phyloP scores from a whole-genome alignment of 2,113 vertebrate species.

The Clarias magur region DNA sequence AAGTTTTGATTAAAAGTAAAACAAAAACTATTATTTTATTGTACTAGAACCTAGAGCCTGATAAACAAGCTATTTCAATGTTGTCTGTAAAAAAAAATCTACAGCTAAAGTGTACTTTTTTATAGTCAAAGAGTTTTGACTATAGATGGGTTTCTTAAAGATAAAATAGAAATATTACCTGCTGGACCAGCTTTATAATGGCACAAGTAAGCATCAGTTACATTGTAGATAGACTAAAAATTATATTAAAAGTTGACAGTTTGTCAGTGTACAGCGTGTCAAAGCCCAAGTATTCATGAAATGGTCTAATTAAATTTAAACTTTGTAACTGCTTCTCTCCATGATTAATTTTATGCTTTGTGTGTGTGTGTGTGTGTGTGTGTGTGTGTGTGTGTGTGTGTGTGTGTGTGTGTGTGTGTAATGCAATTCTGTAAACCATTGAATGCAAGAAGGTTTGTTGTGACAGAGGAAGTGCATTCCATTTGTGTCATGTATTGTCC shows the following conservation, averaged over 20 bases:
- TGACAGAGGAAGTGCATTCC: slow-evolving; percentile 51
- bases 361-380: too few species aligned
- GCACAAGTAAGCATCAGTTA: neutral
- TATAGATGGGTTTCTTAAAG: neutral
- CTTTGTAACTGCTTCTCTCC: neutral
- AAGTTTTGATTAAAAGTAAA: too few species aligned
- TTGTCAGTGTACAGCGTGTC: neutral
- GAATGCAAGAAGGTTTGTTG: slow-evolving; percentile 44
- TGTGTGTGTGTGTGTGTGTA: slow-evolving; percentile 16
- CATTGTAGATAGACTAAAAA: neutral
- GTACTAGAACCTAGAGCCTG: neutral
- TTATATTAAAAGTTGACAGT: neutral
- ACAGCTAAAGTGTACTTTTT: neutral
- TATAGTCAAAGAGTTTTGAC: neutral
- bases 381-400: neutral
- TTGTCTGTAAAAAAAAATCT: neutral
- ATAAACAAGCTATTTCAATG: neutral
- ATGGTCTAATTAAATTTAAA: slow-evolving; percentile 3
- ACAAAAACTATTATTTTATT: neutral
- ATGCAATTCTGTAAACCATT: slow-evolving; percentile 31
- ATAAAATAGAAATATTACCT: neutral
- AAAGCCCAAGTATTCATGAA: neutral
- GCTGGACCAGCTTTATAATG: neutral
- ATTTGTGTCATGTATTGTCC: slow-evolving; percentile 52
- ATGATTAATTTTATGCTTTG: neutral